Conservation (phyloP, 2,113 vertebrate genomes). For the Telmatochromis sp. region DNA sequence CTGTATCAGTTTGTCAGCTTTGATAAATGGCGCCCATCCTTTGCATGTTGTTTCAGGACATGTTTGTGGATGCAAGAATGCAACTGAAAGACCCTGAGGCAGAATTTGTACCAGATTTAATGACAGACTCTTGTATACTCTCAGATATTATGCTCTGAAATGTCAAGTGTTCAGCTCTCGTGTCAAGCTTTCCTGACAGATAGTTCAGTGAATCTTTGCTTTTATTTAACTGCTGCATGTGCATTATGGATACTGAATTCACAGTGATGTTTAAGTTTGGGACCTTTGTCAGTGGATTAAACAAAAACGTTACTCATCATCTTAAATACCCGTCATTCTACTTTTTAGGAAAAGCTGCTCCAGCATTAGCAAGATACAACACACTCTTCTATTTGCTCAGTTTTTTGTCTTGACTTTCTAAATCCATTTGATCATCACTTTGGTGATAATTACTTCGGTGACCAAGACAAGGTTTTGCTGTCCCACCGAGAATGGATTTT, state of each 20-base stretch:
- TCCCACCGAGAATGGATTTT: background rate
- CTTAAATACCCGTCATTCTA: background rate
- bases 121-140: background rate
- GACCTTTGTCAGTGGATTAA: background rate
- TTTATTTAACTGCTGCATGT: background rate
- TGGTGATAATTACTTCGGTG: background rate
- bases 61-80: slow-evolving; percentile 17
- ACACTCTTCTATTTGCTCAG: background rate
- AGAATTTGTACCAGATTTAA: background rate
- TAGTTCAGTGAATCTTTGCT: background rate
- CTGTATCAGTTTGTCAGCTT: background rate
- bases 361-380: background rate
- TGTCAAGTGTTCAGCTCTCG: background rate
- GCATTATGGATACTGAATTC: background rate
- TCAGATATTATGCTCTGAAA: background rate
- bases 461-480: background rate
- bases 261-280: background rate
- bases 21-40: background rate
- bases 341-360: background rate
- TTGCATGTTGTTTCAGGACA: background rate
- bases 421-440: background rate
- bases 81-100: background rate
- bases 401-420: background rate
- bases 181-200: background rate
- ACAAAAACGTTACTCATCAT: background rate